Base-by-base conservation (phyloP, 2,888 invertebrate genomes). In the Embidobia sp. region DNA sequence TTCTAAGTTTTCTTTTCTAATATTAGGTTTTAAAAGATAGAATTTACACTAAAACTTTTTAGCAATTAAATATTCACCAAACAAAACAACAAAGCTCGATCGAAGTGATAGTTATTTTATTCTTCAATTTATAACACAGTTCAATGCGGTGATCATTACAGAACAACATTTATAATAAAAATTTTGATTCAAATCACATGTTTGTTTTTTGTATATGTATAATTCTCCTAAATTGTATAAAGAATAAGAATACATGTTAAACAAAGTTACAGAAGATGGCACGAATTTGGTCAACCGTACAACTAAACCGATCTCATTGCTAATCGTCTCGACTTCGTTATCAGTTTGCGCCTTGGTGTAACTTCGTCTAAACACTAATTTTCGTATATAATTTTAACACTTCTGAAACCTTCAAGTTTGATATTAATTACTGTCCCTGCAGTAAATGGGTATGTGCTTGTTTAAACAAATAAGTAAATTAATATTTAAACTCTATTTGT, bases 331-430 rank as follows among this genome's bases (percentile, higher is more conserved):
- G 13, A 33, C 37, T 55, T 55, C 35, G 27, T 55, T 55, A 55
- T 55, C 55, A 26, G 55, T 55, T 22, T 16, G 11, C 16, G 15
- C 40, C 19, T 31, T 33, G 8, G 11, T 18, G 35, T 33, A 55
- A 55, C 55, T 37, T 55, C 16, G 27, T 26, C 55, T 22, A 55
- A 55, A 40, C 55, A 26, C 22, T 19, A 55, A 55, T 55, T 40
- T 40, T 40, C 37, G 22, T 55, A 19, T 27, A 55, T 27, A 40
- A 55, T 26, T 55, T 37, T 16, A 37, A 40, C 35, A 11, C 37
- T 31, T 26, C 37, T 31, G 5, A 4, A 53, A 19, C 22, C 26
- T 37, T 37, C 5, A 26, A 53, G 37, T 53, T 37, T 15, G n/a
- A 26, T 53, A 53, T 53, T 18, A 19, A 51, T 33, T 48, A 48